Conservation (phyloP, 1,140 invertebrate genomes). For the Atta texana region DNA sequence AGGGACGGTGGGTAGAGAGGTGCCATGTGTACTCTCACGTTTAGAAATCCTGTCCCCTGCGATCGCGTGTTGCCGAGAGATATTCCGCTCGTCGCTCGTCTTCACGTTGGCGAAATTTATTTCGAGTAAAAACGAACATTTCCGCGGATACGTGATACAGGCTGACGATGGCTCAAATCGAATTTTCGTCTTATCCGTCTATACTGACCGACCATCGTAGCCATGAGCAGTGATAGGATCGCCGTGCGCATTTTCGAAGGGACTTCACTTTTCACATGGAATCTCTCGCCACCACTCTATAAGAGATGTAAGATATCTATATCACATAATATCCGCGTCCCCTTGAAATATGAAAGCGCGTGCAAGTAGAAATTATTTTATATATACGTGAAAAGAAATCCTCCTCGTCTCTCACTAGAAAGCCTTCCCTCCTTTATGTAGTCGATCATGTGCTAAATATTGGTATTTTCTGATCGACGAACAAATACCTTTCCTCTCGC, state of each 20-base stretch:
- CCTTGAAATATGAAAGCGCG: background rate
- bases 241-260: constrained; percentile 24
- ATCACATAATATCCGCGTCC: constrained; percentile 33
- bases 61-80: constrained; percentile 45
- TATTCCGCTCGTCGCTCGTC: constrained; percentile 20
- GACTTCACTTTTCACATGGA: constrained; percentile 18
- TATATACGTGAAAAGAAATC: constrained; percentile 31
- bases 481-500: constrained; percentile 11
- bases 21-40: background rate
- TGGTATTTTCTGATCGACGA: constrained; percentile 20
- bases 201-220: constrained; percentile 9
- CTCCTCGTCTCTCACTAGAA: background rate
- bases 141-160: constrained; percentile 56
- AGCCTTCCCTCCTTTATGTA: background rate
- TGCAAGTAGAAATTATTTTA: constrained; percentile 49
- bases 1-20: background rate
- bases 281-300: constrained; percentile 1
- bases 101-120: constrained; percentile 54
- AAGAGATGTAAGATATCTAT: constrained; percentile 14
- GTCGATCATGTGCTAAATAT: constrained; percentile 6
- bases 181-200: constrained; percentile 59
- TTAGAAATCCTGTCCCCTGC: background rate
- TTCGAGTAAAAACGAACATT: constrained; percentile 59
- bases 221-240: constrained; percentile 39
- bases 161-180: constrained; percentile 48